Percentiles rank a stretch among this genome's conserved stretches.
Evolutionary conservation across 2,797 vertebrate genomes (phyloP).

Genomic region (Gallinago stenura): DNA sequence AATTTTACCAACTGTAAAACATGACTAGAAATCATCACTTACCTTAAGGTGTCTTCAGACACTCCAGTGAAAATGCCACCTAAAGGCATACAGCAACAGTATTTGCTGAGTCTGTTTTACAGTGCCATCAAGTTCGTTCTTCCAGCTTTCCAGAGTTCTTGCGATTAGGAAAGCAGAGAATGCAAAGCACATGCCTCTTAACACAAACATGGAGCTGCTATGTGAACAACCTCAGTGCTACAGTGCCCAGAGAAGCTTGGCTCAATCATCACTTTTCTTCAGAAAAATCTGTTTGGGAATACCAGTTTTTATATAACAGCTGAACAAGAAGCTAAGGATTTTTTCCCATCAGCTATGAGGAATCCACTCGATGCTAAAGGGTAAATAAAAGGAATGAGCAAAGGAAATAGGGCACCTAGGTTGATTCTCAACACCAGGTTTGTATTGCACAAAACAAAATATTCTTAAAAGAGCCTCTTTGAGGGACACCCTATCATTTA

Average conservation of each 20-base stretch:
- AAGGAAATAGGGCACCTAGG: background rate
- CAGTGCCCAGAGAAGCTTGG: background rate
- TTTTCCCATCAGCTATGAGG: background rate
- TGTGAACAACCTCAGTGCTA: background rate
- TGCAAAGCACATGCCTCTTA: background rate
- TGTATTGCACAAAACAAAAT: background rate
- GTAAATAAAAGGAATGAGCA: background rate
- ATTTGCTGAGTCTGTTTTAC: background rate
- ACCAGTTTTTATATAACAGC: background rate
- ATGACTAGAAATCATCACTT: background rate
- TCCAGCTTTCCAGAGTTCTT: background rate
- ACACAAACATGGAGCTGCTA: rapidly evolving
- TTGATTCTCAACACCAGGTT: background rate
- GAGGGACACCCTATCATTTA: background rate
- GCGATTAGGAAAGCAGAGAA: background rate
- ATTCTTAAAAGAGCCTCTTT: background rate
- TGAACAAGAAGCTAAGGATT: background rate
- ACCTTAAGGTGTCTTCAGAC: background rate
- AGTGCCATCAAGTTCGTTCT: background rate
- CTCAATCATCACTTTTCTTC: background rate
- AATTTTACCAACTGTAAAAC: background rate
- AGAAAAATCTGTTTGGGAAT: background rate
- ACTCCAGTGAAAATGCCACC: background rate
- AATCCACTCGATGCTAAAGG: background rate
- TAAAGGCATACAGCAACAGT: rapidly evolving